These are phyloP conservation scores for Varecia variegata DNA, from an alignment of 2,797 vertebrate species.

Conservation along the genomic window DNA sequence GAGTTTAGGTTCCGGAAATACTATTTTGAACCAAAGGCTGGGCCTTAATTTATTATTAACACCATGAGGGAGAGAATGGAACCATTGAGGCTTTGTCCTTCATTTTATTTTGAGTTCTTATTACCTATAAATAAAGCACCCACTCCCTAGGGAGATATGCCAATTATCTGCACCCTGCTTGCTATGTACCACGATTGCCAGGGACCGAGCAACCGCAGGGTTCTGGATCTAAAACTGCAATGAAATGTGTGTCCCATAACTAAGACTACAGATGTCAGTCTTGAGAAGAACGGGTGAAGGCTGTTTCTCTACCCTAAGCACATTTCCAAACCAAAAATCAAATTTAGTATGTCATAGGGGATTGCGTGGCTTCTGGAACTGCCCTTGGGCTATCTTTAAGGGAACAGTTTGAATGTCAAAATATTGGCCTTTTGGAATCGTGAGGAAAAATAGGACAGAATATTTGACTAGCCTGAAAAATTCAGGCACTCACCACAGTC, in stretches of 20 bases:
- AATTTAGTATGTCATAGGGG: background rate
- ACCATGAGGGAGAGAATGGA: background rate
- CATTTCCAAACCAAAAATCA: background rate
- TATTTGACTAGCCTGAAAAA: background rate
- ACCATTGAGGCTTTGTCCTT: background rate
- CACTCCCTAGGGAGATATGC: background rate
- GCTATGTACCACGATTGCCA: background rate
- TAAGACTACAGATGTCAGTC: background rate
- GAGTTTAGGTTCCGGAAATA: background rate
- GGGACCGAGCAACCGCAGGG: background rate
- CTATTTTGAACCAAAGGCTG: background rate
- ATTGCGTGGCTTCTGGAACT: background rate
- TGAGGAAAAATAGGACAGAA: background rate
- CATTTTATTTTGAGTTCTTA: background rate
- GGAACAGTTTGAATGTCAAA: background rate
- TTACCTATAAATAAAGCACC: background rate
- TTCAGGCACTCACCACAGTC: background rate
- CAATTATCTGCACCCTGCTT: background rate
- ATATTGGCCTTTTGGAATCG: background rate
- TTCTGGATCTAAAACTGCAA: background rate
- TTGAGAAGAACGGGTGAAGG: background rate
- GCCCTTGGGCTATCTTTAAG: background rate
- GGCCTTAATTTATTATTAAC: conserved; percentile 25
- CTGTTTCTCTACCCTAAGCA: background rate
- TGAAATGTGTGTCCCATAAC: background rate